Percentiles rank a stretch among this genome's conserved stretches.
Conservation (phyloP, 2,113 vertebrate species). For the Tychaedon coryphoeus region DNA sequence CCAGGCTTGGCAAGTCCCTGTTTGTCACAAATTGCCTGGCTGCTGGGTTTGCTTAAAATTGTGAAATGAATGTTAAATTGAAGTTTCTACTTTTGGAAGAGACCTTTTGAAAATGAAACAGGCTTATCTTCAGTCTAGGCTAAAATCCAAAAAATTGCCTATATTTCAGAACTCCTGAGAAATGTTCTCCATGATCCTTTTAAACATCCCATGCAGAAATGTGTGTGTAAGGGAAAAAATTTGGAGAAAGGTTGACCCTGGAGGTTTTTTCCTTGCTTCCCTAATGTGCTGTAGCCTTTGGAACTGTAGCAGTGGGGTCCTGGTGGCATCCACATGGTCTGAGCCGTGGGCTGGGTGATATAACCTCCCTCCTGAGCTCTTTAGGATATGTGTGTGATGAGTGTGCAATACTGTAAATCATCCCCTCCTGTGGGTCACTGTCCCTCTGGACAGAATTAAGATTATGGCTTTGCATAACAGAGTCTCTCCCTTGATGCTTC, state of each 20-base stretch:
- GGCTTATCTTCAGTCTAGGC: constrained; percentile 61
- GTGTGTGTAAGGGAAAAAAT: not conserved
- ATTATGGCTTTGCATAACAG: not conserved
- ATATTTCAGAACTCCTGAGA: not conserved
- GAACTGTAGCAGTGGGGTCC: not conserved
- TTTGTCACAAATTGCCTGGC: not conserved
- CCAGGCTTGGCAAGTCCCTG: not conserved
- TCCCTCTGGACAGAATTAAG: not conserved
- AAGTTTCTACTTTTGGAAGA: constrained; percentile 63
- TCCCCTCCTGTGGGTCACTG: not conserved
- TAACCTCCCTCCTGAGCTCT: not conserved
- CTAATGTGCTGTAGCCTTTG: not conserved
- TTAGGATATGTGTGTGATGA: not conserved
- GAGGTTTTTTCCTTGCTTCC: not conserved
- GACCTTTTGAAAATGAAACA: constrained; percentile 59
- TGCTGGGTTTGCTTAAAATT: constrained; percentile 25
- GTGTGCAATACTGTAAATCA: not conserved
- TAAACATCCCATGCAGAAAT: not conserved
- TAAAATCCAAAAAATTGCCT: constrained; percentile 58
- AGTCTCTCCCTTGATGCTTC: not conserved
- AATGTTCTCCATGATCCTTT: not conserved
- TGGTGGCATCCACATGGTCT: not conserved
- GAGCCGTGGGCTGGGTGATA: not conserved
- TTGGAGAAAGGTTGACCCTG: not conserved
- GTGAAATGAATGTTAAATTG: constrained; percentile 49